Conservation (phyloP, 1,140 invertebrate genomes). For the Zaprionus capensis region DNA sequence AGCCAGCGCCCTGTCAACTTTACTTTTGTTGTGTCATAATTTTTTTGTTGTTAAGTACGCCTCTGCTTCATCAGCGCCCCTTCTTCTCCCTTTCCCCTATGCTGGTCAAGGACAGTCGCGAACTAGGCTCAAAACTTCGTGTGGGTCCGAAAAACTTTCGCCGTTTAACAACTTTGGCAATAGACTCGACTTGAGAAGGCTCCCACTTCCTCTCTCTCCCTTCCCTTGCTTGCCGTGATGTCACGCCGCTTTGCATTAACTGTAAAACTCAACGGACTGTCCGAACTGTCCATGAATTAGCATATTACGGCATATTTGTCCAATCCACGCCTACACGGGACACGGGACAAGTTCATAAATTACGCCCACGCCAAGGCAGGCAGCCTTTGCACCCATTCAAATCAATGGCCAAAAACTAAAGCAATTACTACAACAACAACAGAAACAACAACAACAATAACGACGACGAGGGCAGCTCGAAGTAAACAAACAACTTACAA, state of each 20-base stretch:
- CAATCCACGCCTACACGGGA: slow-evolving; percentile 10
- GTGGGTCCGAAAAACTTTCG: slow-evolving; percentile 29
- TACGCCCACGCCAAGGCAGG: slow-evolving; percentile 47
- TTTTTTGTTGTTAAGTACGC: slow-evolving; percentile 26
- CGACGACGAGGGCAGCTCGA: slow-evolving; percentile 25
- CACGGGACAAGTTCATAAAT: slow-evolving; percentile 55
- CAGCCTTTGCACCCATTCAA: slow-evolving; percentile 22
- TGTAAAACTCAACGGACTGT: slow-evolving; percentile 20
- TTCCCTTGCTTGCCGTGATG: slow-evolving; percentile 19
- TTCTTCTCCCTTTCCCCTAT: background rate
- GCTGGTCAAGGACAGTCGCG: slow-evolving; percentile 23
- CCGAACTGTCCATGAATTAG: slow-evolving; percentile 28
- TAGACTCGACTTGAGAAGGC: slow-evolving; percentile 12
- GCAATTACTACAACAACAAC: slow-evolving; percentile 57
- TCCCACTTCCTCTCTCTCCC: background rate
- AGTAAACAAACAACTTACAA: slow-evolving; percentile 56
- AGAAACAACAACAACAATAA: slow-evolving; percentile 34
- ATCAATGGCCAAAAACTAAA: slow-evolving; percentile 65
- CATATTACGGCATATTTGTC: slow-evolving; percentile 35
- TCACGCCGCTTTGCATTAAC: slow-evolving; percentile 30
- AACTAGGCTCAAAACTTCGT: slow-evolving; percentile 29
- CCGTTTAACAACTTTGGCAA: slow-evolving; percentile 47
- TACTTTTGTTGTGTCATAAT: slow-evolving; percentile 67
- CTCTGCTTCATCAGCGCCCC: background rate
- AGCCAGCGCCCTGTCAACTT: slow-evolving; percentile 30